phyloP scores from a whole-genome alignment of 2,888 invertebrate genomes.

The Trimorus sp. region DNA sequence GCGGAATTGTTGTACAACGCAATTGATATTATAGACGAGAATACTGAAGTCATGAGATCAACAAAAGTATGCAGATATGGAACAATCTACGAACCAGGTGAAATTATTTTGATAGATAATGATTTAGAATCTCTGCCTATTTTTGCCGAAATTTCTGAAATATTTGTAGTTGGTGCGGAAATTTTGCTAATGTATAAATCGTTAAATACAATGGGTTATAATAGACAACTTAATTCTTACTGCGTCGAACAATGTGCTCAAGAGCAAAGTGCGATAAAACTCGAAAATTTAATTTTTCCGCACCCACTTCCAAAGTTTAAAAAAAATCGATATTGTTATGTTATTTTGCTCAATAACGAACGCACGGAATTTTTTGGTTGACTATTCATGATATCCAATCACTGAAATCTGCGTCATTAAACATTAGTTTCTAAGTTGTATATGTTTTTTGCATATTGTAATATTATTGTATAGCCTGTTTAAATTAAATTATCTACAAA shows the following conservation, averaged over 20 bases:
- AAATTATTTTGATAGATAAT: conserved; percentile 46
- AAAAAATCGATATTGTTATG: neutral
- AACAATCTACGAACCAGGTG: neutral
- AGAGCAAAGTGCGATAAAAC: conserved; percentile 3
- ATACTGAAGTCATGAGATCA: no score
- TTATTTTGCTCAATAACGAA: neutral
- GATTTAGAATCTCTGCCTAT: conserved; percentile 1
- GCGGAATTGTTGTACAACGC: conserved; percentile 10
- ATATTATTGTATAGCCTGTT: no score
- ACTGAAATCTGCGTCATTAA: no score
- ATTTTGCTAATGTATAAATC: conserved; percentile 31
- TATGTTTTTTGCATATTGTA: neutral
- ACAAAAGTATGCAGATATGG: no score
- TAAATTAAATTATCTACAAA: no score
- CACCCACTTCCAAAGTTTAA: conserved; percentile 5
- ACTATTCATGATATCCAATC: no score
- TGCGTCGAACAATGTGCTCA: conserved; percentile 1
- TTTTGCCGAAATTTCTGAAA: conserved; percentile 21
- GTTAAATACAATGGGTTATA: conserved; percentile 44
- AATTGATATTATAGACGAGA: no score
- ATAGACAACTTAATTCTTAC: conserved; percentile 52
- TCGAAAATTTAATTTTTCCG: conserved; percentile 19
- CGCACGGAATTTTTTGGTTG: neutral
- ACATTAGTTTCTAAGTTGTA: no score
- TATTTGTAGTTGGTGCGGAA: conserved; percentile 4